Conservation (phyloP, 2,888 invertebrate species). For the Phasia obesa region DNA sequence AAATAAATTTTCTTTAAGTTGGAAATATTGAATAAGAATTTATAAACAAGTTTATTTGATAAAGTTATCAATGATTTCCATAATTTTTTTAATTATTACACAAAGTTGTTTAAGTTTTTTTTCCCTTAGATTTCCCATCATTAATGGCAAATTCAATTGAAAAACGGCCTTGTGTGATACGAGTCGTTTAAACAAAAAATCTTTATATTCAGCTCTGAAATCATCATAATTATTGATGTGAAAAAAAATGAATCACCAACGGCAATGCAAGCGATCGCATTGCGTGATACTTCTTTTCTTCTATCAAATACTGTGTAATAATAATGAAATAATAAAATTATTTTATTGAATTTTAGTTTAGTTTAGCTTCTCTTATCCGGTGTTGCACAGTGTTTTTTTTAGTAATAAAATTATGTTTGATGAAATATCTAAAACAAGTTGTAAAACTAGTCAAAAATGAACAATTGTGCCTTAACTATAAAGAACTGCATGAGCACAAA, state of each 20-base stretch:
- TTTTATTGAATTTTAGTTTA: neutral
- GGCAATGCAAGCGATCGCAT: neutral
- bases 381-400: no score
- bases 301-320: neutral
- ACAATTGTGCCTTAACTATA: no score
- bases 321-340: no score
- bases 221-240: conserved; percentile 7
- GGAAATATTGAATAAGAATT: neutral
- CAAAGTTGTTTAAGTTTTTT: conserved; percentile 18
- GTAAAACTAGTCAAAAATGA: no score
- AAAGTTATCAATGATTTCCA: neutral
- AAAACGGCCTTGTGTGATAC: neutral
- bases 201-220: neutral
- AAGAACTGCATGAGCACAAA: no score
- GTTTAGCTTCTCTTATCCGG: no score
- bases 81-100: conserved; percentile 11
- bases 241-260: conserved; percentile 3
- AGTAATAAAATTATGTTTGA: no score
- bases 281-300: neutral
- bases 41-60: conserved; percentile 4
- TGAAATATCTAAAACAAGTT: no score
- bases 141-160: neutral
- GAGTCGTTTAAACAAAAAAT: neutral
- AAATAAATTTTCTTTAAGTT: conserved; percentile 3
- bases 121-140: conserved; percentile 15